Evolutionary conservation across 1,140 invertebrate species (phyloP), one percentile per base, ranked within the genome.

Genomic region (Drosophila carrolli): DNA sequence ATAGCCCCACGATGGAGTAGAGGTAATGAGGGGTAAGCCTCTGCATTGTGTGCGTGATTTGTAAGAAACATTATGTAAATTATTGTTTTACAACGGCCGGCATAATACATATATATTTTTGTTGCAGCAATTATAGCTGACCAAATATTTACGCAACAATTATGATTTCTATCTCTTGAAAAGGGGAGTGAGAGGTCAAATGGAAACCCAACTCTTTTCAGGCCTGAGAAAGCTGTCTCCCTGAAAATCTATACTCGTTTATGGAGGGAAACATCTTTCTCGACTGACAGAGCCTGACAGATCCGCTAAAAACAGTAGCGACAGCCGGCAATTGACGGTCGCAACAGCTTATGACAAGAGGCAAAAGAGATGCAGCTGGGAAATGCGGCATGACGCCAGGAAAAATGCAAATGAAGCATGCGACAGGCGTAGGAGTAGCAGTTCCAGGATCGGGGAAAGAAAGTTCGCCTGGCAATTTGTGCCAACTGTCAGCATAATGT

Each of bases 111-210:
- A 72, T 75, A 10, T 35, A 75, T 79, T 89, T 88, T 65, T 83
- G 75, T 76, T 83, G 66, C 60, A 88, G 80, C 80, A 88, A 89
- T 89, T 89, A 88, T 67, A 77, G 61, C 77, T 89, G 80, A 79
- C 83, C 84, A 89, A 88, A 88, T 89, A 84, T 89, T 77, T 77
- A 88, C 80, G 84, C 73, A 88, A 86, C 82, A 86, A 86, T 89
- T 78, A 89, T 89, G 80, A 84, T 84, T 70, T 77, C 62, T 76
- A 88, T 88, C 84, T 57, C 29, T 38, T 23, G 37, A 19, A 16
- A 10, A 35, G 41, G 32, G 57, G 47, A 27, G 40, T n/a, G 23
- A 27, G 55, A 41, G 37, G 43, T 44, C 46, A 38, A 40, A 27
- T 23, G 23, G 23, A 23, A 23, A 23, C 23, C 23, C 23, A 3